These are phyloP conservation scores for Hippoglossus stenolepis DNA, from an alignment of 2,113 vertebrate genomes.

Conservation along the genomic window DNA sequence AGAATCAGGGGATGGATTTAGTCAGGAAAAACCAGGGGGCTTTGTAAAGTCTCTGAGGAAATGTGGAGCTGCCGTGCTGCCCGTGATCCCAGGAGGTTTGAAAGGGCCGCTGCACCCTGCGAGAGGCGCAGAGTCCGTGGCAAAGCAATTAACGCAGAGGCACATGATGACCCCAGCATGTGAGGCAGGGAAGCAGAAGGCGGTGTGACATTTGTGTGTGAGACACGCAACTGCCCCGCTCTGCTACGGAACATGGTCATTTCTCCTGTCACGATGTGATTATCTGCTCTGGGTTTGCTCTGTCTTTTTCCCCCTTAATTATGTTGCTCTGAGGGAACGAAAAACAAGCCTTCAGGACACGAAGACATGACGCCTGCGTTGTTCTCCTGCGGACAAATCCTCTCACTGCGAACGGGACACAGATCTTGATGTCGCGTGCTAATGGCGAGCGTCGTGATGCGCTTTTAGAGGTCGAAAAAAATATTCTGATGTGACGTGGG, in stretches of 20 bases:
- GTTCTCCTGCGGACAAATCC: neutral
- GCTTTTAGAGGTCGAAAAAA: neutral
- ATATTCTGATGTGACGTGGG: neutral
- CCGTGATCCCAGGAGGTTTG: slow-evolving; percentile 33
- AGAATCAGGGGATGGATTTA: slow-evolving; percentile 17
- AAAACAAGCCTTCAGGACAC: slow-evolving; percentile 22
- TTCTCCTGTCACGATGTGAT: slow-evolving; percentile 73
- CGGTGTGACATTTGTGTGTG: slow-evolving; percentile 66
- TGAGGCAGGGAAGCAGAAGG: slow-evolving; percentile 41
- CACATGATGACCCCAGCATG: slow-evolving; percentile 54
- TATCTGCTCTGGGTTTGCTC: slow-evolving; percentile 59
- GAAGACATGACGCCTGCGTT: slow-evolving; percentile 27
- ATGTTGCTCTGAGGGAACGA: slow-evolving; percentile 34
- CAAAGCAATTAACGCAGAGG: slow-evolving; percentile 60
- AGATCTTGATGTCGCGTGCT: slow-evolving; percentile 2
- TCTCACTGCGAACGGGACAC: neutral
- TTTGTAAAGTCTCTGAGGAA: slow-evolving; percentile 23
- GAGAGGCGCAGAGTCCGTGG: slow-evolving; percentile 33
- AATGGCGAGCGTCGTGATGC: slow-evolving; percentile 7
- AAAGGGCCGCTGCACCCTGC: slow-evolving; percentile 3
- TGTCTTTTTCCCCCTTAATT: slow-evolving; percentile 33
- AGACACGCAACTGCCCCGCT: slow-evolving; percentile 53
- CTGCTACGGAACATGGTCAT: slow-evolving; percentile 55
- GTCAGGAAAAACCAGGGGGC: neutral
- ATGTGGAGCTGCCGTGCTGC: neutral